Base-by-base conservation (phyloP, 1,140 invertebrate genomes). In the Triops cancriformis region DNA sequence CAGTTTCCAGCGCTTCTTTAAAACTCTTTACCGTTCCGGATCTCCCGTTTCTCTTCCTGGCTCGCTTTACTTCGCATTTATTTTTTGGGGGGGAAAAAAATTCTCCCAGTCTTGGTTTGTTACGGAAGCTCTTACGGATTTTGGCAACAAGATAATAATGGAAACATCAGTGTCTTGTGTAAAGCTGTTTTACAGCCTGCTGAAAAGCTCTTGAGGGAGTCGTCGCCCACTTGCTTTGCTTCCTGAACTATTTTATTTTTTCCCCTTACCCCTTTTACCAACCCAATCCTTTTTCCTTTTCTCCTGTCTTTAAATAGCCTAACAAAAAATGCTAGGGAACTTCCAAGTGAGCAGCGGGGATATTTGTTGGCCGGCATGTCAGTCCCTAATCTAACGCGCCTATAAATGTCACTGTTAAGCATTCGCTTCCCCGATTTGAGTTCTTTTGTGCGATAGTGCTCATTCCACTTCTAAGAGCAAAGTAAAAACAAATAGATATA, bases 161-260 rank as follows among this genome's bases (percentile, higher is more conserved):
- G 51, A 64, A 64, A 64, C 51, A 64, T 64, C 51, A 64, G 51
- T 64, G 51, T 64, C 51, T 64, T 6, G 51, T 64, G 51, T 64
- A 64, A 64, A 64, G 51, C 51, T 64, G 51, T 64, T 64, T 64
- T 64, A 64, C 51, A 64, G 51, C 51, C 51, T 64, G 51, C 51
- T 64, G 51, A 64, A 64, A 64, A 64, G 51, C 51, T 64, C 51
- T 64, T 23, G 51, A 64, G 51, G 51, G 51, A 64, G 51, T 64
- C n/a, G 51, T 64, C 51, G 51, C 51, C 43, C 51, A 64, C 51
- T 64, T 64, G 51, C 51, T 37, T 64, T 64, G 51, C 51, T 64
- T 64, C 51, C 51, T 18, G 51, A 64, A 23, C 51, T 18, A n/a
- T 64, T 64, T 64, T 64, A 1, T 23, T 64, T 23, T 45, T 18